These are phyloP conservation scores for Trogon surrucura DNA, from an alignment of 2,113 vertebrate species.

Conservation along the genomic window DNA sequence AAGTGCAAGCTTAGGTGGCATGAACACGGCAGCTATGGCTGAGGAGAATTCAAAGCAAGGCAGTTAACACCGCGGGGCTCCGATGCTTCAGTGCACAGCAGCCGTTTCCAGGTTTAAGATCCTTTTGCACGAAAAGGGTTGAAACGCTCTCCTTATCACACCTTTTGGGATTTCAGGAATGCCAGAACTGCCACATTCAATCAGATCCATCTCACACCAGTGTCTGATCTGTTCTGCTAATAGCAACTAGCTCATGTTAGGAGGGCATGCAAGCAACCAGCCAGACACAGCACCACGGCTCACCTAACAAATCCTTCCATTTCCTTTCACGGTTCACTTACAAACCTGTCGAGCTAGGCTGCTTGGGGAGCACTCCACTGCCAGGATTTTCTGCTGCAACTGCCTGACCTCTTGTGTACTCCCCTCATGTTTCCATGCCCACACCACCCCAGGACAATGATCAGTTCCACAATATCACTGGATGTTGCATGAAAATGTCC, in stretches of 20 bases:
- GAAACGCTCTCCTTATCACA: neutral
- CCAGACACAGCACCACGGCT: neutral
- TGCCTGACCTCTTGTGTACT: neutral
- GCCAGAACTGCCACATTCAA: neutral
- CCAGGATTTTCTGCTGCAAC: neutral
- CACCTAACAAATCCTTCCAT: neutral
- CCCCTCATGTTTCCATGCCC: neutral
- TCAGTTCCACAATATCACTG: neutral
- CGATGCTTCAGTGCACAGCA: neutral
- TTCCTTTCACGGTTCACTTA: neutral
- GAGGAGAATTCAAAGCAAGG: neutral
- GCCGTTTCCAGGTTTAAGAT: neutral
- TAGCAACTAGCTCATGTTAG: neutral
- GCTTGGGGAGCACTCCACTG: neutral
- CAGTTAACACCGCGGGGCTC: neutral
- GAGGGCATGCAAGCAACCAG: fast-evolving
- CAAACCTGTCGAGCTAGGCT: neutral
- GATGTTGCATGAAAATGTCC: neutral
- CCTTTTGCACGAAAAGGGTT: neutral
- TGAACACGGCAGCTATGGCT: fast-evolving
- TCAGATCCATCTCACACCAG: neutral
- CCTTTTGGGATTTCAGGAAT: neutral
- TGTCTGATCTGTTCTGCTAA: neutral
- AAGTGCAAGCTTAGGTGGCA: neutral
- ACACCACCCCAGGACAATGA: neutral